Base-by-base conservation (phyloP, 2,113 vertebrate species). In the Poeciliopsis prolifica region DNA sequence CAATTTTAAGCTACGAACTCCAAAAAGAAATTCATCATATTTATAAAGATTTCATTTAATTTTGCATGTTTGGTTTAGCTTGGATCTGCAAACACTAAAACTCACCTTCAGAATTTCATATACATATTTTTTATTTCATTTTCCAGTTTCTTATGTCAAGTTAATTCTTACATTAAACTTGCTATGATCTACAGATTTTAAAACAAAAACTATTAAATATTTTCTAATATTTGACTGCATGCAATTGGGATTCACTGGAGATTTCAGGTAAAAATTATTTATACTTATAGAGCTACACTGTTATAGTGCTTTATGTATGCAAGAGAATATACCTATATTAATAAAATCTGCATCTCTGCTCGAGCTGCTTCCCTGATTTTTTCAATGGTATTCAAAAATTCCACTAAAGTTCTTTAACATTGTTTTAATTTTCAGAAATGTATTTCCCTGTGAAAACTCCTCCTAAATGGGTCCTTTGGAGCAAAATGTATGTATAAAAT, bases 391-490 rank as follows among this genome's bases (percentile, higher is more conserved):
- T 30, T 77, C 60, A 68, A 70, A 44, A 71, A 70, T 71, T 62
- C 71, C 70, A 44, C 77, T 62, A 73, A 44, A 24, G 3, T 66
- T 68, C 28, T 64, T 64, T 61, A 30, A 61, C 68, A 72, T n/a
- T 58, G 22, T 75, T 83, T 74, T 61, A 68, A 73, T 74, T 84
- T 40, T 73, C 4, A 68, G 63, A 60, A 62, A 42, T 35, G 3
- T 70, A 42, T 54, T 61, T 48, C 74, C 61, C n/a, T 70, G 70
- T 73, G 44, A 71, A 69, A 70, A 74, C 40, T 2, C 51, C 26
- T 83, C 61, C 61, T 28, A 22, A 51, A 14, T 68, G 33, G 79
- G 75, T 79, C 67, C 68, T 81, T 61, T 26, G 70, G 65, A 78
- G 75, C 42, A 51, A 74, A 87, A 72, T 77, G 10, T 35, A 44